Evolutionary conservation across 1,140 invertebrate genomes (phyloP), one percentile per base, ranked within the genome.

Genomic region (Whitmania pigra): DNA sequence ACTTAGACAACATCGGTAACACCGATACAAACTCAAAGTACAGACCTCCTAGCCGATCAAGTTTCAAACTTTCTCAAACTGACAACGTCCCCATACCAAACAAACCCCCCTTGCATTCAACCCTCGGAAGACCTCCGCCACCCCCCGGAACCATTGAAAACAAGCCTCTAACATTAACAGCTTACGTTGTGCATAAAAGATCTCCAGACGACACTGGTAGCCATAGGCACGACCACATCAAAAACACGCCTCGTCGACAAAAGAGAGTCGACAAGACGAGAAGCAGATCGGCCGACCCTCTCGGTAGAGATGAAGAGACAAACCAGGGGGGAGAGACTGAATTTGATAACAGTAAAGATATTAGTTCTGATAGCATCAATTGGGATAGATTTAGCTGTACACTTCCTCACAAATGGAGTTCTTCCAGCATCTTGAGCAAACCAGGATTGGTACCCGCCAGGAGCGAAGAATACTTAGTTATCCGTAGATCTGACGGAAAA

Each of bases 231-330:
- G 57, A 15, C 6, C 57, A n/a, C 11, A 13, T 7, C 11, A 6
- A 63, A 63, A 63, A 63, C 57, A 63, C 57, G 15, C 57, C 57
- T 13, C 57, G 57, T n/a, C 57, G 29, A 31, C 57, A 63, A 31
- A 63, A 63, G 11, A 63, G 29, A 17, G 6, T 63, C 11, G 57
- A 63, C 11, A 63, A 63, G 57, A 18, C 22, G 9, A 13, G 57
- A 63, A 63, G 57, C 57, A 63, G 57, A 63, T 63, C 57, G 2
- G 57, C 29, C 15, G 57, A 63, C 22, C 57, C 29, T n/a, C 29
- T 63, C 6, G 29, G 29, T 5, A 63, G 29, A 63, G 29, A 63
- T 7, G 57, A 22, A 7, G 57, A 63, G 9, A 17, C 2, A 11
- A 20, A 63, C 15, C 22, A n/a, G 9, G 57, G 29, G 9, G 57